Evolutionary conservation across 2,797 vertebrate genomes (phyloP).

Genomic region (Enteromius argenteus): DNA sequence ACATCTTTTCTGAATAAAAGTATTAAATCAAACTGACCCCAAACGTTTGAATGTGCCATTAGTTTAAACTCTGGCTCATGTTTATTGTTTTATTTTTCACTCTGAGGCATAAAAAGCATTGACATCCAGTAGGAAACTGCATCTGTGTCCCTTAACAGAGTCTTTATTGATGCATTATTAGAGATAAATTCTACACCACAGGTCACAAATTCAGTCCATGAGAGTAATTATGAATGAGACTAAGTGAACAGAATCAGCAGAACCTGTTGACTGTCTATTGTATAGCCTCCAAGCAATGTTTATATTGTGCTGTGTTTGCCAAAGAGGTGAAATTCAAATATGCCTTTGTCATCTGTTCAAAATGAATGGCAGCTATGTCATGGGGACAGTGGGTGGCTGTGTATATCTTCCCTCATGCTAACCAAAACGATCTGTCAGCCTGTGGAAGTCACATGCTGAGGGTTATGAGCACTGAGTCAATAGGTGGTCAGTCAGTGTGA

Average conservation of each 20-base stretch:
- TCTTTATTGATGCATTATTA: slow-evolving; percentile 5
- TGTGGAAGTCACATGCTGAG: slow-evolving; percentile 56
- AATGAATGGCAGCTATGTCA: slow-evolving; percentile 23
- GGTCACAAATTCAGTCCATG: slow-evolving; percentile 8
- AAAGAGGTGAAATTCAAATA: slow-evolving; percentile 10
- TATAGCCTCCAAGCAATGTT: slow-evolving; percentile 13
- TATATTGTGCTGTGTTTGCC: slow-evolving; percentile 38
- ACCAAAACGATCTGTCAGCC: slow-evolving; percentile 17
- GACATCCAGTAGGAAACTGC: slow-evolving; percentile 13
- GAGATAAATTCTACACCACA: slow-evolving; percentile 25
- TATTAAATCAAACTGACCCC: neutral
- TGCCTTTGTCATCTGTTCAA: slow-evolving; percentile 31
- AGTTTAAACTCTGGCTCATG: neutral
- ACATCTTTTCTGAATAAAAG: neutral
- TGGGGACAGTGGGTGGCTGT: slow-evolving; percentile 8
- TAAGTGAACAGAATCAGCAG: slow-evolving; percentile 14
- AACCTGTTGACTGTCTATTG: slow-evolving; percentile 37
- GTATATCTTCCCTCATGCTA: neutral
- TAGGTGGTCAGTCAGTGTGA: slow-evolving; percentile 18
- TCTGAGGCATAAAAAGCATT: neutral
- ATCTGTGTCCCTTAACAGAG: slow-evolving; percentile 21
- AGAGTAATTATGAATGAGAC: slow-evolving; percentile 1
- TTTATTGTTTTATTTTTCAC: neutral
- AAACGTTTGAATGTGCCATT: neutral
- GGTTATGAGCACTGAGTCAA: slow-evolving; percentile 12